Base-by-base conservation (phyloP, 2,113 vertebrate species). In the Galemys pyrenaicus region DNA sequence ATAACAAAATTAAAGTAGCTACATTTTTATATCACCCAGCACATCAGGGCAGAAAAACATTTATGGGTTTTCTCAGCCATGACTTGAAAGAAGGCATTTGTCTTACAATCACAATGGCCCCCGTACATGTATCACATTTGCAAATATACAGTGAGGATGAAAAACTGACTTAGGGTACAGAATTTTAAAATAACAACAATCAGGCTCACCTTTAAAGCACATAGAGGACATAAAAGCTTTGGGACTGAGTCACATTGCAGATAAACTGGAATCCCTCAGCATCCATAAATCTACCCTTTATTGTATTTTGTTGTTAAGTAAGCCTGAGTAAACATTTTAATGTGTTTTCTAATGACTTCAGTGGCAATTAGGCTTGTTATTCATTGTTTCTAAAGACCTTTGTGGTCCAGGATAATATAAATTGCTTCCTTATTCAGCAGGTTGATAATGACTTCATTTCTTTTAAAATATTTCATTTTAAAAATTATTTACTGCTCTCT, bases 401-500 rank as follows among this genome's bases (percentile, higher is more conserved):
- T 84, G 79, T 93, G 51, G 75, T 94, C 51, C 41, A 54, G 20
- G n/a, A 94, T 75, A 94, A 89, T 81, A 94, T 85, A 70, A 94
- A 95, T 91, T 56, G 73, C 58, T 89, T 86, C 78, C 79, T 92
- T 96, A 89, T 96, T 96, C 83, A 96, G 93, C 65, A 91, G 75
- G 83, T 92, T 93, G 86, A 93, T 91, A 96, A 96, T 94, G 65
- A 91, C 83, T 91, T 96, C 75, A 87, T 96, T 97, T 95, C 54
- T 92, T 86, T 83, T 56, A 51, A 96, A 91, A 12, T 68, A 95
- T 87, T 92, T 95, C 46, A 92, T 94, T 96, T 94, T 37, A 51
- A 86, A 88, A 95, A 86, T 67, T 92, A 93, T 94, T 96, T 94
- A 92, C 56, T 95, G 70, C 51, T 80, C 65, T 92, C 11, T 94